Evolutionary conservation across 2,888 invertebrate genomes (phyloP), one percentile per base, ranked within the genome.

Genomic region (Brachynemurus nebulosus): DNA sequence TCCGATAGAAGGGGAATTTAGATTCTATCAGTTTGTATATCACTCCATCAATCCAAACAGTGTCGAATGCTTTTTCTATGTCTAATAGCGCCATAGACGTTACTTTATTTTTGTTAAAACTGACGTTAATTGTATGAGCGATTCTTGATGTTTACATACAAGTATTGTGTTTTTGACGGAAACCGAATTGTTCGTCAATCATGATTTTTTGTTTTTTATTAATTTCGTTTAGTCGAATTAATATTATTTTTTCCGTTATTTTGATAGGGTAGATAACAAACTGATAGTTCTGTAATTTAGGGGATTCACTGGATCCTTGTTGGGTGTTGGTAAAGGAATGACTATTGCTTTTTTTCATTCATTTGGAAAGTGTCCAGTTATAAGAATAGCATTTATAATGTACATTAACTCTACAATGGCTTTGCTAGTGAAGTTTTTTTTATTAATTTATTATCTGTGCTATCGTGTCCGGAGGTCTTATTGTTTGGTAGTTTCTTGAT

Each of bases 61-160:
- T 52, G 42, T 61, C 57, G 38, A 62, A 62, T 0, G 60, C 59
- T 48, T 59, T 58, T 44, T 56, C 54, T 5, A 60, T 54, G 37
- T 60, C 57, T n/a, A 60, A 40, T n/a, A 60, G 45, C 1, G 54
- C 40, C 48, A 58, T 52, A 0, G 50, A 50, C n/a, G 58, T 57
- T 2, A 47, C 42, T 8, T 50, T 47, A 2, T 52, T 48, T 37
- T 50, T 50, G 39, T 58, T 57, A 14, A 54, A 57, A 4, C 53
- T 52, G 2, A 50, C 37, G 1, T 40, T 45, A 4, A 55, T 51
- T 25, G 55, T 50, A 35, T 54, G 54, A 1, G 49, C 48, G 18
- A 62, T 55, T 47, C 58, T 40, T 1, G 45, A 44, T 2, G 59
- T 44, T 49, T 60, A 57, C 30, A 53, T 53, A 1, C 50, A 50